Evolutionary conservation across 2,113 vertebrate species (phyloP), one percentile per base, ranked within the genome.

Genomic region (Pavo muticus): DNA sequence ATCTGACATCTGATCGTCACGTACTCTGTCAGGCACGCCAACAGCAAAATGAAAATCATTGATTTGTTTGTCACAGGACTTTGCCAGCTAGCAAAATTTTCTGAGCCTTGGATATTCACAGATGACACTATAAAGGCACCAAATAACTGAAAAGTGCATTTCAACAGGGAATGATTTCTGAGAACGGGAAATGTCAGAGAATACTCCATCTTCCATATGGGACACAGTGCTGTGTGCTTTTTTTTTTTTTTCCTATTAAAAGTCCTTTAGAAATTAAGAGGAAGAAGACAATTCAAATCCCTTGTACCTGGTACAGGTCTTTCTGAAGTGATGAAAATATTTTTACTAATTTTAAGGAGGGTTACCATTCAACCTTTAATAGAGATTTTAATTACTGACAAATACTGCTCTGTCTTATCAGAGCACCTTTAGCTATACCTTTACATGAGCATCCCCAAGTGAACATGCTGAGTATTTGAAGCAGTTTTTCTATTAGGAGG

Each of bases 11-110:
- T 4, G 11, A 76, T 73, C 73, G 67, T 95, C 81, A 50, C 11
- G 3, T 79, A 94, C 39, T 70, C 37, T 86, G 73, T 91, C 87
- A 92, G 81, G 40, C 48, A 57, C 63, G 76, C 57, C 70, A 82
- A 83, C 83, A 91, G 63, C 59, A 94, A 95, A 95, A 95, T 84
- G 73, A 88, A 91, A 96, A 78, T 20, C 87, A 94, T 67, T 95
- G 92, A 93, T 95, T 95, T 90, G 69, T 74, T 96, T 94, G 79
- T 95, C 87, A 93, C 42, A 11, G 59, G 42, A 35, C 54, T 97
- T 95, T 89, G 69, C 63, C 84, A 92, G 84, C 60, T 40, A 94
- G 71, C 16, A 95, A 54, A 52, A 45, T 77, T 97, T 96, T 94
- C 87, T 88, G 29, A 92, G 60, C 20, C 35, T 79, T 69, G 84